These are phyloP conservation scores for Anolis apletophallus DNA, from an alignment of 2,797 vertebrate genomes.

Conservation along the genomic window DNA sequence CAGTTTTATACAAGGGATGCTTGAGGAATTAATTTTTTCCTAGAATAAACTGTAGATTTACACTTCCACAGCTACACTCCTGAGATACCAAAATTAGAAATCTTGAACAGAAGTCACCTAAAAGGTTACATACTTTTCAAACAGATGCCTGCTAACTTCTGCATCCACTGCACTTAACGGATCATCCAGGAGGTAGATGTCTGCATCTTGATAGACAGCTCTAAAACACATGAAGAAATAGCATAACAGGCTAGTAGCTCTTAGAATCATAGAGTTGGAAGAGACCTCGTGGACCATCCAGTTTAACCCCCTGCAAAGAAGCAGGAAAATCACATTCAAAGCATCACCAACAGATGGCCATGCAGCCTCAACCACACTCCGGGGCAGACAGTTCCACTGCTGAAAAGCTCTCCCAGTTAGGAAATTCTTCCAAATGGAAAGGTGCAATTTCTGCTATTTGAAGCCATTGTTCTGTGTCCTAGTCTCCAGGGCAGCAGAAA, in stretches of 20 bases:
- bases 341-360: too few species aligned
- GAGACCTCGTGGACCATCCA: too few species aligned
- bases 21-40: background rate
- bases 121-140: slow-evolving; percentile 88
- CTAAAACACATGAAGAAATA: slow-evolving; percentile 70
- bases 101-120: background rate
- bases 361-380: too few species aligned
- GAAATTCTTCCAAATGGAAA: too few species aligned
- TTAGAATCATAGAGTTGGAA: too few species aligned
- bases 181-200: slow-evolving; percentile 95
- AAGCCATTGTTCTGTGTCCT: too few species aligned
- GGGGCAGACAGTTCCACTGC: too few species aligned
- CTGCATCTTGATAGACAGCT: slow-evolving; percentile 94
- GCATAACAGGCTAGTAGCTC: background rate
- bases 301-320: too few species aligned
- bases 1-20: background rate
- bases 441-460: too few species aligned
- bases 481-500: too few species aligned
- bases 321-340: too few species aligned
- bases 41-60: background rate
- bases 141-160: slow-evolving; percentile 92
- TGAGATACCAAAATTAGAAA: background rate
- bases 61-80: background rate
- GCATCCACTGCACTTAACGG: slow-evolving; percentile 95
- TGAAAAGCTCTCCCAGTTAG: too few species aligned